Percentiles rank a stretch among this genome's conserved stretches.
These are phyloP conservation scores for Drosophila suboccidentalis DNA, from an alignment of 2,888 invertebrate genomes.

Conservation along the genomic window DNA sequence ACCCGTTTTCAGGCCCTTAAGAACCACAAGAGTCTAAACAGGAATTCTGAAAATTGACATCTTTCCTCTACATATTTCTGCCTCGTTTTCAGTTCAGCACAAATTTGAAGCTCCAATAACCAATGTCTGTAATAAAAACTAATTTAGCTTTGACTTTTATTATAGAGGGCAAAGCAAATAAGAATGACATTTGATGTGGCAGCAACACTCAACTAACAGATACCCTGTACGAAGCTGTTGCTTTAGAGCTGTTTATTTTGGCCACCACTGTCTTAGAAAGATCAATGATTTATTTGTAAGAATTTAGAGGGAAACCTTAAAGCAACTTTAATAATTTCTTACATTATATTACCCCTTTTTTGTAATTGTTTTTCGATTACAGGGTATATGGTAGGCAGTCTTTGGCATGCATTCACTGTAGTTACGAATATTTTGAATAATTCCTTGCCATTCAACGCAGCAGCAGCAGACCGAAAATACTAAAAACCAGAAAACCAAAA, in stretches of 20 bases:
- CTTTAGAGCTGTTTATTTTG: no score
- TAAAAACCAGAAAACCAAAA: constrained; percentile 22
- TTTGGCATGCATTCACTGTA: neutral
- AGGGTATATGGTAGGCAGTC: neutral
- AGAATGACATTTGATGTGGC: neutral
- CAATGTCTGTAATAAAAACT: constrained; percentile 13
- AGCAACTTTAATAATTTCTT: no score
- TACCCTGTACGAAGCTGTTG: constrained; percentile 1
- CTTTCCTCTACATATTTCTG: neutral
- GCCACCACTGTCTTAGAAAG: no score
- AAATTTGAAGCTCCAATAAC: neutral
- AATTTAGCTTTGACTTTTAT: constrained; percentile 16
- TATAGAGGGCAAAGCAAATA: neutral
- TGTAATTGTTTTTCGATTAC: neutral
- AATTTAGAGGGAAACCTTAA: no score
- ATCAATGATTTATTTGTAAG: no score
- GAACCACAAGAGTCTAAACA: constrained; percentile 3
- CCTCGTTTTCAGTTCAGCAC: neutral
- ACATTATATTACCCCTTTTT: no score
- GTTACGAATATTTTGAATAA: constrained; percentile 15
- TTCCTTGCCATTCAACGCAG: constrained; percentile 23
- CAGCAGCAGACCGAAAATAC: constrained; percentile 10
- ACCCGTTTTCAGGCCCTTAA: neutral
- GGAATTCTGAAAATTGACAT: constrained; percentile 3
- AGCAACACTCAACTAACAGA: no score